Evolutionary conservation across 2,888 invertebrate genomes (phyloP), one percentile per base, ranked within the genome.

Genomic region (Lithodes maja): DNA sequence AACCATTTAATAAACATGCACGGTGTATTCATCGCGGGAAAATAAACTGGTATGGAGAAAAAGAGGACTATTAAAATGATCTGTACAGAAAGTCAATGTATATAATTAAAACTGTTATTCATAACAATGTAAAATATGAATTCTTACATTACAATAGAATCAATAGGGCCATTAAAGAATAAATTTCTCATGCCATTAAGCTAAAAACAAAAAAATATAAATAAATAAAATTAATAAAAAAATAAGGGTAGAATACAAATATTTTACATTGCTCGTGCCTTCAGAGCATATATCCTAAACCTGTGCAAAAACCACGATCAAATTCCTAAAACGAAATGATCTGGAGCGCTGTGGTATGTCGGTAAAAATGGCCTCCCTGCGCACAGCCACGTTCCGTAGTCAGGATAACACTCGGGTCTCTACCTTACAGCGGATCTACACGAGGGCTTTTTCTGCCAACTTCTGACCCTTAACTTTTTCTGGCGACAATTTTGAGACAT

Each of bases 101-200:
- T 89, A 89, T 86, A 89, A 89, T 89, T 89, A 89, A 89, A 89
- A 89, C 89, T 89, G 89, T 86, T 89, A 89, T 89, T 86, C 85
- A 89, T 89, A 89, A 89, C 89, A 89, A 89, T 86, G 86, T 89
- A 89, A 89, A 89, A 89, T 89, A 89, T 89, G 89, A 89, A 89
- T 82, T 89, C 85, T 89, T 89, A 89, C 89, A 89, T 86, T 89
- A 89, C 89, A 89, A 89, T 89, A 89, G 88, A 89, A 89, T 89
- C 88, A 89, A 89, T 89, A 86, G 88, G 88, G 88, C 88, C 88
- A 89, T 84, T 89, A 89, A 89, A 89, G 88, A 89, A 89, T 89
- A 89, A 89, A 85, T 89, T 33, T 33, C 85, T 85, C 88, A 89
- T 89, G 88, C 88, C 88, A 85, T 89, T 85, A 89, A 89, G 88